A percentile compares a stretch with the other conserved stretches of the same genome.
Conservation (phyloP, 2,113 vertebrate genomes). For the Elanus axillaris region DNA sequence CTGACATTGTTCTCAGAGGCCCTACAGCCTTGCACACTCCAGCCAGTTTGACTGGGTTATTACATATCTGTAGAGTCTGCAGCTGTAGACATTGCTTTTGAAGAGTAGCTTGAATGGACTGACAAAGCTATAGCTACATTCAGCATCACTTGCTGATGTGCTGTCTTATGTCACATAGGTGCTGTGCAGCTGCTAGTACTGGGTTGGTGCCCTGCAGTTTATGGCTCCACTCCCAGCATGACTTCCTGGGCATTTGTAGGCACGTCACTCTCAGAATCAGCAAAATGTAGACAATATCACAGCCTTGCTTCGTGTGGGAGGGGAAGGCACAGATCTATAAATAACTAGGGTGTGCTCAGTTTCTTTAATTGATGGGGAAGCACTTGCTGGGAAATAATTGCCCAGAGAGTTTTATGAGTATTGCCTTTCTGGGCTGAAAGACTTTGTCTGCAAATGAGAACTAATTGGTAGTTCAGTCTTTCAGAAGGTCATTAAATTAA, state of each 20-base stretch:
- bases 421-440: neutral
- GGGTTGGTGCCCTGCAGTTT: neutral
- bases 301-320: neutral
- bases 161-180: fast-evolving
- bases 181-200: neutral
- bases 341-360: neutral
- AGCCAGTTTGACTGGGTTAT: neutral
- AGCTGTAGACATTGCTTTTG: neutral
- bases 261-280: neutral
- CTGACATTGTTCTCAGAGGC: neutral
- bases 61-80: neutral
- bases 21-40: neutral
- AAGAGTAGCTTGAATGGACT: neutral
- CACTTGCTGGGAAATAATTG: neutral
- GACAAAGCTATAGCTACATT: neutral
- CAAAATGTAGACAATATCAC: neutral
- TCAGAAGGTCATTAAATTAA: neutral
- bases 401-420: neutral
- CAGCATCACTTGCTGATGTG: neutral
- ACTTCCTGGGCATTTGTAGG: neutral
- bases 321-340: neutral
- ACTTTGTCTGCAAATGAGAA: neutral
- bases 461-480: neutral
- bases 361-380: neutral
- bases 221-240: neutral